Evolutionary conservation across 2,888 invertebrate species (phyloP).

Genomic region (Agrotis segetum): DNA sequence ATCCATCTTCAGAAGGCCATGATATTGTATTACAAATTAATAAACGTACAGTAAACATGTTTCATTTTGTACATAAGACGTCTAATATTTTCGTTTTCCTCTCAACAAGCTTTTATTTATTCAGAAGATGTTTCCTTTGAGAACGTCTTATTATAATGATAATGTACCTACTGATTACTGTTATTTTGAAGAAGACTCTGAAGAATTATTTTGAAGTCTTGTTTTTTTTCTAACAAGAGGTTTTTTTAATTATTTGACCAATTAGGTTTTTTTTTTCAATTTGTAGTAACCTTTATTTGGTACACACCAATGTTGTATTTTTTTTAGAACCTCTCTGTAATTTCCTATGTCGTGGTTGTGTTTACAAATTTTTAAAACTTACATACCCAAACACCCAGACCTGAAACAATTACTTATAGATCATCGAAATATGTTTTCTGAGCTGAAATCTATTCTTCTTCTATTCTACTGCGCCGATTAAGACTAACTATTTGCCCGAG

Average conservation of each 20-base stretch:
- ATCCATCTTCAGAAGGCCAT: not conserved
- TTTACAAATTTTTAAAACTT: too few species aligned
- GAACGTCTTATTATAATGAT: not conserved
- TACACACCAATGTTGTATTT: too few species aligned
- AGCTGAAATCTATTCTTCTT: too few species aligned
- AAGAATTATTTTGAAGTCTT: not conserved
- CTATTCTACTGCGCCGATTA: too few species aligned
- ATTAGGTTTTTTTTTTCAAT: not conserved
- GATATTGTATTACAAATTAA: constrained; percentile 15
- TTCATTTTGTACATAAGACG: constrained; percentile 8
- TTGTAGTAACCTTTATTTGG: too few species aligned
- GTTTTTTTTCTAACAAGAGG: not conserved
- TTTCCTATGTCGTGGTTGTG: too few species aligned
- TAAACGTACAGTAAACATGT: constrained; percentile 26
- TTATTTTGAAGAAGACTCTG: too few species aligned
- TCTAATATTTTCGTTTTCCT: constrained; percentile 8
- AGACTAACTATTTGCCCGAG: too few species aligned
- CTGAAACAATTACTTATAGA: too few species aligned
- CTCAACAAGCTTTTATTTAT: constrained; percentile 26
- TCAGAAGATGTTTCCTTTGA: constrained; percentile 13
- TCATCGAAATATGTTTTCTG: too few species aligned
- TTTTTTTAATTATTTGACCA: not conserved
- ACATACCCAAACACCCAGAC: too few species aligned
- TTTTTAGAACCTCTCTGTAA: too few species aligned
- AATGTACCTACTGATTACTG: not conserved